These are phyloP conservation scores for Torymus aiolomorphi DNA, from an alignment of 2,888 invertebrate species.

Conservation along the genomic window DNA sequence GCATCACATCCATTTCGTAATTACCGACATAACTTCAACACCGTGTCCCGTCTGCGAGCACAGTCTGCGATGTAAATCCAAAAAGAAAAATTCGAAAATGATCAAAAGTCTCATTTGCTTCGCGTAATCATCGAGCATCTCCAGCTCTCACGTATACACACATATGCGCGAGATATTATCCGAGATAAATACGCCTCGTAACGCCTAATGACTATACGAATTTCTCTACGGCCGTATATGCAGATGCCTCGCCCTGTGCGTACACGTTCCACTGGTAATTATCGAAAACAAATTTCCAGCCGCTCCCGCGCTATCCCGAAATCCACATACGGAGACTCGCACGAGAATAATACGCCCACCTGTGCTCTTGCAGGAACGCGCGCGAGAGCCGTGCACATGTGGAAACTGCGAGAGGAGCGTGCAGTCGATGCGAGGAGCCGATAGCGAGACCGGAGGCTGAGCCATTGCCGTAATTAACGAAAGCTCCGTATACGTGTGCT, in stretches of 20 bases:
- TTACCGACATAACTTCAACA: slow-evolving; percentile 3
- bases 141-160: background rate
- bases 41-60: background rate
- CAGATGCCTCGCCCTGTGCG: too few relatives aligned
- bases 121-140: slow-evolving; percentile 18
- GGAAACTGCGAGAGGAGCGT: background rate
- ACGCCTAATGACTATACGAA: background rate
- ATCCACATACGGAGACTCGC: background rate
- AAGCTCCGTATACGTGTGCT: background rate
- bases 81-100: slow-evolving; percentile 1
- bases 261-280: slow-evolving; percentile 5
- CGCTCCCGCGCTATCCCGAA: background rate
- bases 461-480: slow-evolving; percentile 9
- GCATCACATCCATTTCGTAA: background rate
- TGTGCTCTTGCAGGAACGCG: too few relatives aligned
- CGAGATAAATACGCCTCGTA: slow-evolving; percentile 23
- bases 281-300: slow-evolving; percentile 31
- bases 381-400: too few relatives aligned
- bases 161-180: background rate
- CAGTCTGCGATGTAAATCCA: background rate
- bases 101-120: slow-evolving; percentile 7
- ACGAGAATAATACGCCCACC: too few relatives aligned
- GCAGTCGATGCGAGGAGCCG: background rate
- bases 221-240: background rate
- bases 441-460: background rate